Conservation (phyloP, 2,797 vertebrate species). For the Chloroceryle amazona region DNA sequence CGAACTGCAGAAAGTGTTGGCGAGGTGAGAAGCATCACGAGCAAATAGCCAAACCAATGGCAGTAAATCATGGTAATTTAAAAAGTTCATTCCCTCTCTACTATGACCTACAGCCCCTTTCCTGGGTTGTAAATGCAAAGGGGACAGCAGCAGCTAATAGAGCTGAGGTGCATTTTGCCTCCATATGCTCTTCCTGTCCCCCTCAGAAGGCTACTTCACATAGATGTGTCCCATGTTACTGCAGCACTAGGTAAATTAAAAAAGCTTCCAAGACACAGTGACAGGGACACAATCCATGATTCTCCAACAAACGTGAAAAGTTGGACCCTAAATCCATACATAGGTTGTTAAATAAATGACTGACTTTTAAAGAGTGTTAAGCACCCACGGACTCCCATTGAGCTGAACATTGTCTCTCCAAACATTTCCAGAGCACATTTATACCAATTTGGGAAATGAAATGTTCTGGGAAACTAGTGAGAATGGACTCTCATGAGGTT, state of each 20-base stretch:
- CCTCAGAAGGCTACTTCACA: neutral
- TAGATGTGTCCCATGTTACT: accelerated
- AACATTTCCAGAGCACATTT: slow-evolving; percentile 9
- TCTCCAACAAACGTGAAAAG: neutral
- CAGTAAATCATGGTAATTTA: slow-evolving; percentile 41
- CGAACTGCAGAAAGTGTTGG: neutral
- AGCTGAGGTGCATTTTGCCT: neutral
- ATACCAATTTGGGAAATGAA: slow-evolving; percentile 57
- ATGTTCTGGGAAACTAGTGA: slow-evolving; percentile 59
- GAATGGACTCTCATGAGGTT: slow-evolving; percentile 62
- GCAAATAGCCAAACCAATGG: slow-evolving; percentile 10
- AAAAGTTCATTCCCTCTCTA: neutral
- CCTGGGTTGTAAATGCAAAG: neutral
- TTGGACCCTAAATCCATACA: neutral
- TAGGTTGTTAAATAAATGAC: slow-evolving; percentile 30
- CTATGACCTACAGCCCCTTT: slow-evolving; percentile 5
- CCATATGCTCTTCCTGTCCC: neutral
- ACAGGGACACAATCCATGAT: neutral
- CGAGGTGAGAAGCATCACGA: slow-evolving; percentile 44
- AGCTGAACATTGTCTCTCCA: slow-evolving; percentile 26
- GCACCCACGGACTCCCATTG: slow-evolving; percentile 18
- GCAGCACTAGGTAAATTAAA: neutral
- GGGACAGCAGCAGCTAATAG: neutral
- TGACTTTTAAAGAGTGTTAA: slow-evolving; percentile 35
- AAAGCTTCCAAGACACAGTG: neutral